Conservation (phyloP, 2,797 vertebrate species). For the Artibeus jamaicensis region DNA sequence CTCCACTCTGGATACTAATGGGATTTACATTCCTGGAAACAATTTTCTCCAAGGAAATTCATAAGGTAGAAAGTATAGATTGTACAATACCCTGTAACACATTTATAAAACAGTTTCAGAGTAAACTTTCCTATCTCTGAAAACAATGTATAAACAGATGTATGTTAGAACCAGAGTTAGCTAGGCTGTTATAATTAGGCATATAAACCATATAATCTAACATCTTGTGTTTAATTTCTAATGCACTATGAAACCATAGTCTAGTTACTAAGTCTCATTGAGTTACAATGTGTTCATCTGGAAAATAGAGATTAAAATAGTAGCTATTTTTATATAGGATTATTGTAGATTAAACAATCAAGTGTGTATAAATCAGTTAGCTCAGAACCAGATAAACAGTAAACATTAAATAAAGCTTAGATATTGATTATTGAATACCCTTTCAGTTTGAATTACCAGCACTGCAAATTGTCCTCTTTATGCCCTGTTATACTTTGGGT, state of each 20-base stretch:
- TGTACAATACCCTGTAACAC: not conserved
- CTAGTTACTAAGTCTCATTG: not conserved
- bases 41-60: not conserved
- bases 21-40: slow-evolving; percentile 22
- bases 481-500: not conserved
- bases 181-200: not conserved
- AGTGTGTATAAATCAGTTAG: not conserved
- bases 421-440: not conserved
- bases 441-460: slow-evolving; percentile 7
- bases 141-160: not conserved
- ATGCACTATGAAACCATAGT: not conserved
- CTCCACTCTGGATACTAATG: not conserved
- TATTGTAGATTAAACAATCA: not conserved
- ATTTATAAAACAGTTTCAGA: not conserved
- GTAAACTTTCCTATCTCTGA: not conserved
- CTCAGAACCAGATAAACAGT: not conserved
- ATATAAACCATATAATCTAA: not conserved
- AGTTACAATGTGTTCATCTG: not conserved
- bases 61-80: not conserved
- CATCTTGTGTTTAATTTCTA: slow-evolving; percentile 5
- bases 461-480: not conserved
- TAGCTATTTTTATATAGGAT: not conserved
- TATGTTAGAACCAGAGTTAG: not conserved
- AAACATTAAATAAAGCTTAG: not conserved
- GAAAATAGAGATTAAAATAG: not conserved